Percentiles rank a stretch among this genome's conserved stretches.
phyloP scores from a whole-genome alignment of 2,113 vertebrate genomes.

The Leptobrachium leishanense region DNA sequence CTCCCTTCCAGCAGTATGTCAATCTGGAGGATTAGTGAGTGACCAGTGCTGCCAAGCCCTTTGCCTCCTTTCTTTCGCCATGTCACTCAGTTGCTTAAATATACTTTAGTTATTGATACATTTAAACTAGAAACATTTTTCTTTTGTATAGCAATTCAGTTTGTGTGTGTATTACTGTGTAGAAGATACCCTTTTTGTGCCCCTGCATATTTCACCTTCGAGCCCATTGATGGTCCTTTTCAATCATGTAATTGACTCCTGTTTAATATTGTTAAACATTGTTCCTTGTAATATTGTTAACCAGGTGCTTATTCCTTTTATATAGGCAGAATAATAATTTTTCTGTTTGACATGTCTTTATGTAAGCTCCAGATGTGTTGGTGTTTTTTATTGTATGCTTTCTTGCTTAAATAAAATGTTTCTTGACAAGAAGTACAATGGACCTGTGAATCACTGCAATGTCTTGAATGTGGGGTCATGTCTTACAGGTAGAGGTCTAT shows the following conservation, averaged over 20 bases:
- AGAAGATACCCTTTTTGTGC: too few relatives aligned
- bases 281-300: neutral
- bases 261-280: neutral
- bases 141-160: too few relatives aligned
- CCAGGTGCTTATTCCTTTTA: neutral
- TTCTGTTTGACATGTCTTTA: neutral
- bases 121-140: too few relatives aligned
- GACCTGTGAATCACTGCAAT: neutral
- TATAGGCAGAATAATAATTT: neutral
- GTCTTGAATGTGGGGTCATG: constrained; percentile 13
- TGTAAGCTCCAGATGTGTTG: constrained; percentile 5
- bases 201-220: too few relatives aligned
- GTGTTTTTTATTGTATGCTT: constrained; percentile 11
- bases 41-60: too few relatives aligned
- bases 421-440: constrained; percentile 9
- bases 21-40: too few relatives aligned
- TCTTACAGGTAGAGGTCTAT: constrained; percentile 34
- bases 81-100: too few relatives aligned
- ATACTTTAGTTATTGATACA: too few relatives aligned
- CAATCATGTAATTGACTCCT: neutral
- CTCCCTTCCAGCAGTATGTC: too few relatives aligned
- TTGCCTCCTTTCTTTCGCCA: too few relatives aligned
- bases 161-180: too few relatives aligned
- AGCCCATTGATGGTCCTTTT: neutral
- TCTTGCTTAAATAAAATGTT: constrained; percentile 44